phyloP scores from a whole-genome alignment of 2,113 vertebrate genomes.

The Equus przewalskii region DNA sequence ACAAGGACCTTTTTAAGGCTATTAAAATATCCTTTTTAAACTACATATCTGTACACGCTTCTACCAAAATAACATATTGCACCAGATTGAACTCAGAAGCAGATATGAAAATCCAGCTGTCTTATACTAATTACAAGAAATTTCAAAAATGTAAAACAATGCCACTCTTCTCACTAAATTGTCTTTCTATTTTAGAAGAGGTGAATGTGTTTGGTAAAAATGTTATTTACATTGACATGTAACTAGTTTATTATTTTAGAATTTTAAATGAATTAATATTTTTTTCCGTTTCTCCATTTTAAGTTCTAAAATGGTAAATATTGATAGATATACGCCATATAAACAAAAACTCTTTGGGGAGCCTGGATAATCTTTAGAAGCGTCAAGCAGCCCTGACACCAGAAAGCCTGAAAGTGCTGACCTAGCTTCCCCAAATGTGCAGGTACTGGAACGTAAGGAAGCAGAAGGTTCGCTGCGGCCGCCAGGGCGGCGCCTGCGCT shows the following conservation, averaged over 20 bases:
- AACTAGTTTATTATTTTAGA: slow-evolving; percentile 7
- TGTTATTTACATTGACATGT: background rate
- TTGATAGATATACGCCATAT: background rate
- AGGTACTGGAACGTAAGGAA: background rate
- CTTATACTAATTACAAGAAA: background rate
- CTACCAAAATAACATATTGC: background rate
- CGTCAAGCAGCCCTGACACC: background rate
- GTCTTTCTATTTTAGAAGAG: background rate
- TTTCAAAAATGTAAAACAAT: slow-evolving; percentile 2
- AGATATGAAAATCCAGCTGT: background rate
- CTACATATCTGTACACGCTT: background rate
- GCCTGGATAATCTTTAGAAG: background rate
- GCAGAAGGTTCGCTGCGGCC: too few species aligned
- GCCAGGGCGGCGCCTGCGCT: too few species aligned
- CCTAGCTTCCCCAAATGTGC: background rate
- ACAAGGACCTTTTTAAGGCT: background rate
- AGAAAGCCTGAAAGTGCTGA: background rate
- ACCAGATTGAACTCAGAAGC: slow-evolving; percentile 11
- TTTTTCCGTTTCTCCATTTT: background rate
- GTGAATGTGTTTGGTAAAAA: background rate
- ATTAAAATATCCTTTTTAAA: slow-evolving; percentile 8
- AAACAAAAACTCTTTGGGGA: background rate
- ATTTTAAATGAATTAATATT: slow-evolving; percentile 15
- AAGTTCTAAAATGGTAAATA: slow-evolving; percentile 10
- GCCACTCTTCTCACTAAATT: background rate